Conservation (phyloP, 2,797 vertebrate genomes). For the Heteromormyrus szaboi region DNA sequence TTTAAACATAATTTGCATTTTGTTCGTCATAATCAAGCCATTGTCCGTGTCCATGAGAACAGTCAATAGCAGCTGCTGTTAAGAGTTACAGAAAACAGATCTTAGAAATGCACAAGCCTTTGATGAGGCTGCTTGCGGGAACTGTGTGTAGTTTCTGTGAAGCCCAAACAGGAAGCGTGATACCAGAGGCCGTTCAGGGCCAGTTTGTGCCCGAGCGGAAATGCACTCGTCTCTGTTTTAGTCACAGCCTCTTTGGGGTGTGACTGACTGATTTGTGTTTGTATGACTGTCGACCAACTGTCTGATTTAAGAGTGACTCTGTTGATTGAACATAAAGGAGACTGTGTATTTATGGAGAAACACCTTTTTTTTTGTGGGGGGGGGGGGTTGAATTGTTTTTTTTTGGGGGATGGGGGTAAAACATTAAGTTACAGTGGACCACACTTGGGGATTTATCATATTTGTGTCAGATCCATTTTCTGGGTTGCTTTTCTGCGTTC, state of each 20-base stretch:
- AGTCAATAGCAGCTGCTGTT: not conserved
- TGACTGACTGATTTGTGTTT: not conserved
- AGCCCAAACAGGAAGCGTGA: conserved; percentile 1
- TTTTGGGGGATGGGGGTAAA: not conserved
- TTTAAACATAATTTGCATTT: not conserved
- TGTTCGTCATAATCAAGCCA: not conserved
- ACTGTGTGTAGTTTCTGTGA: not conserved
- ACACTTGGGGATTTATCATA: not conserved
- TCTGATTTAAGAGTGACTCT: not conserved
- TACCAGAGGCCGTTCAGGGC: not conserved
- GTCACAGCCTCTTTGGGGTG: not conserved
- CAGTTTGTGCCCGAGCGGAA: not conserved
- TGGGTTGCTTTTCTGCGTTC: not conserved
- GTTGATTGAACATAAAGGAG: not conserved
- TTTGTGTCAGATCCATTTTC: not conserved
- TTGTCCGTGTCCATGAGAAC: not conserved
- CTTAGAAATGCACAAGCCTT: not conserved
- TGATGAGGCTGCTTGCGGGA: not conserved
- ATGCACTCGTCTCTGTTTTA: not conserved
- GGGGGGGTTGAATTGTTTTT: not conserved
- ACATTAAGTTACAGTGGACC: not conserved
- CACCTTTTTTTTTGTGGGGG: not conserved
- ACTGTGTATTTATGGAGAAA: not conserved
- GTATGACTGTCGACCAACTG: not conserved
- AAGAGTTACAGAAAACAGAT: not conserved